Base-by-base conservation (phyloP, 35 echinoderm and acorn worm genomes). In the Lytechinus pictus region DNA sequence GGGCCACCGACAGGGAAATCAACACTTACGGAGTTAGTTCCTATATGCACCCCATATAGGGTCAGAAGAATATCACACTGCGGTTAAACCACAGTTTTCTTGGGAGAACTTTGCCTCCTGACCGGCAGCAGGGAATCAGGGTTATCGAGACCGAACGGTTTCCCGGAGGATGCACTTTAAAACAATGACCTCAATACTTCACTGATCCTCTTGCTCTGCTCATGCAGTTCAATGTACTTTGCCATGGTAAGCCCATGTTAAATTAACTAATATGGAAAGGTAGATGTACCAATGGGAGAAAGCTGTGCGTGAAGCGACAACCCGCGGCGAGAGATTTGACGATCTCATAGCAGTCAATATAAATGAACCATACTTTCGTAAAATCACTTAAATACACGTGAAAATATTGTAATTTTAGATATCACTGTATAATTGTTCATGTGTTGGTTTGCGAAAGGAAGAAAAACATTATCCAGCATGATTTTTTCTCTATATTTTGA, bases 201-300 rank as follows among this genome's bases (percentile, higher is more conserved):
- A 14, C 66, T 79, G 19, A 79, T 79, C 66, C 66, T 79, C 66
- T 24, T 79, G 66, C 16, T 79, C 66, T 79, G 66, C 19, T n/a
- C 21, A n/a, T 79, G 66, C 66, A 79, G 66, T n/a, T 79, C 66
- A n/a, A n/a, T 79, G 66, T 79, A 79, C 66, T 79, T 24, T 79
- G 66, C n/a, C 66, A 19, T 24, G 21, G 66, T 79, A 24, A 79
- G 66, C n/a, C 8, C 33, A 44, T 79, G 16, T 79, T 24, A 16
- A 79, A 79, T 79, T 79, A 79, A 24, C 66, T 79, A 79, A 79
- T 79, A 79, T 24, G 66, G n/a, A 79, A 79, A 79, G 66, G 66
- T 79, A 79, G 16, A 7, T 7, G 16, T 79, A 79, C 66, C 66
- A 5, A 16, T 24, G 3, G 7, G 19, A 24, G 19, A 79, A 14